Evolutionary conservation across 1,140 invertebrate genomes (phyloP).

Genomic region (Hylaeus volcanicus): DNA sequence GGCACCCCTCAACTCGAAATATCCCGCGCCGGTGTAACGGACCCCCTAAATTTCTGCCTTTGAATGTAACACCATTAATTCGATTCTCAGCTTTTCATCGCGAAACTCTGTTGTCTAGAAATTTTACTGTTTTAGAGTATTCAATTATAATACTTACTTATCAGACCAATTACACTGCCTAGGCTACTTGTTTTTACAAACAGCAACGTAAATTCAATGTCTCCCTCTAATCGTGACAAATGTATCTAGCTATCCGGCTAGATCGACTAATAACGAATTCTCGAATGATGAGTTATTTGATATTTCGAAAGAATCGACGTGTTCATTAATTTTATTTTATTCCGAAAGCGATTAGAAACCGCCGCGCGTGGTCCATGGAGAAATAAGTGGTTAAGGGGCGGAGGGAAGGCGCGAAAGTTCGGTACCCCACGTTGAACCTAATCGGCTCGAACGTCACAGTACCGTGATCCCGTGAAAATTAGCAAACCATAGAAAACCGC

Average conservation of each 20-base stretch:
- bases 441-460: conserved; percentile 73
- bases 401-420: conserved; percentile 69
- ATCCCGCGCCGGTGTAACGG: conserved; percentile 15
- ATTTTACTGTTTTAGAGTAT: neutral
- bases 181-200: too few relatives aligned
- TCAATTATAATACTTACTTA: too few relatives aligned
- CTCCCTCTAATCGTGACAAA: too few relatives aligned
- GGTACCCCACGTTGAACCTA: conserved; percentile 62
- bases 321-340: too few relatives aligned
- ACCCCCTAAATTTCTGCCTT: conserved; percentile 1
- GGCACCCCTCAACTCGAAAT: neutral
- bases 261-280: too few relatives aligned
- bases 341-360: too few relatives aligned
- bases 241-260: too few relatives aligned
- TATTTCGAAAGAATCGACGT: too few relatives aligned
- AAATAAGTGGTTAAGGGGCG: conserved; percentile 37
- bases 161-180: too few relatives aligned
- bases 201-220: too few relatives aligned
- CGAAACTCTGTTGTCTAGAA: neutral
- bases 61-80: conserved; percentile 36
- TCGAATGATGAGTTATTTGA: too few relatives aligned
- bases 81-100: neutral
- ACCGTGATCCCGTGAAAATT: conserved; percentile 74
- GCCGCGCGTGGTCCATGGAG: neutral
- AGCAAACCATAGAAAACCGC: conserved; percentile 72